These are phyloP conservation scores for Riparia riparia DNA, from an alignment of 2,113 vertebrate species.

Conservation along the genomic window DNA sequence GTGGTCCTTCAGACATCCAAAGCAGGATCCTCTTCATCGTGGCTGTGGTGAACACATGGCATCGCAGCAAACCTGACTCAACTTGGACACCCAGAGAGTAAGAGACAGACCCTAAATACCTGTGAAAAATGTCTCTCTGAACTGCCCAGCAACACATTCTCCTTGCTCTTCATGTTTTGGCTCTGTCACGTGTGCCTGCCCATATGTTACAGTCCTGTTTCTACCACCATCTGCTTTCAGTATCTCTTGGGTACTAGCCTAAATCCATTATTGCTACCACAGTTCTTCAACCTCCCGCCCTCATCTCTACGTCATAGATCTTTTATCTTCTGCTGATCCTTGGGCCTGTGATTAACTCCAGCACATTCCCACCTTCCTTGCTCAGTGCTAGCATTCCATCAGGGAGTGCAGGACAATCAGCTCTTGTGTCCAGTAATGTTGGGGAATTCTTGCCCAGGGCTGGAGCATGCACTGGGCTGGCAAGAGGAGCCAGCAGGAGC, in stretches of 20 bases:
- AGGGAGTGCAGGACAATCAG: not conserved
- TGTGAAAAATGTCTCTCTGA: not conserved
- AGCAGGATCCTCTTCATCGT: not conserved
- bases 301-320: not conserved
- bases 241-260: not conserved
- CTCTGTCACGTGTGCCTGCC: not conserved
- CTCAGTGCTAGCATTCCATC: not conserved
- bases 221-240: not conserved
- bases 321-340: not conserved
- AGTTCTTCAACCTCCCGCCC: not conserved
- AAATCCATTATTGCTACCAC: not conserved
- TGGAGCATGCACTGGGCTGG: not conserved
- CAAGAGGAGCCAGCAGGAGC: accelerated
- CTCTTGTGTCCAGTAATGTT: accelerated
- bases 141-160: not conserved
- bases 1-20: not conserved
- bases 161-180: not conserved
- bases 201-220: not conserved
- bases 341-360: not conserved
- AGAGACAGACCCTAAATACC: not conserved
- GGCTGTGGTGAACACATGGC: not conserved
- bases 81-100: not conserved
- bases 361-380: not conserved
- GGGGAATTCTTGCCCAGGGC: not conserved
- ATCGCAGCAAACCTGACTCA: not conserved